Percentiles rank a stretch among this genome's conserved stretches.
Conservation (phyloP, 2,797 vertebrate species). For the Microctenopoma stevenorrisi region DNA sequence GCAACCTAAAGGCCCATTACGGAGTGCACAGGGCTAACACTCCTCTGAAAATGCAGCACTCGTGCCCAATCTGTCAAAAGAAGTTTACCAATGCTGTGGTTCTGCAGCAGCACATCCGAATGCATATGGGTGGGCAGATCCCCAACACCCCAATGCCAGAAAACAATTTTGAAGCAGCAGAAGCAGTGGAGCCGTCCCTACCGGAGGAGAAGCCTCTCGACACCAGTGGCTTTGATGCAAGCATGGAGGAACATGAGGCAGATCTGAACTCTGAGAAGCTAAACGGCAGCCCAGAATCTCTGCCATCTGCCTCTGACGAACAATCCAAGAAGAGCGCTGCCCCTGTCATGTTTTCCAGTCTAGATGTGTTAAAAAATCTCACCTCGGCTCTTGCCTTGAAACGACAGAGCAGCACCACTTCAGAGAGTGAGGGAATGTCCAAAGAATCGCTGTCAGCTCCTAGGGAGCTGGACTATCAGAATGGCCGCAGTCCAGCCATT, state of each 20-base stretch:
- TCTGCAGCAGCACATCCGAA: constrained; percentile 97
- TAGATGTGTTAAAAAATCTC: constrained; percentile 85
- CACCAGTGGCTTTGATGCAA: constrained; percentile 68
- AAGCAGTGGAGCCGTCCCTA: constrained; percentile 74
- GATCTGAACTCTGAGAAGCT: constrained; percentile 80
- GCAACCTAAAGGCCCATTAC: constrained; percentile 97
- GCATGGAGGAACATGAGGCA: constrained; percentile 82
- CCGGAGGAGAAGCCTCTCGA: constrained; percentile 82
- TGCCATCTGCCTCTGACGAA: constrained; percentile 57
- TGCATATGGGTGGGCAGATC: constrained; percentile 99
- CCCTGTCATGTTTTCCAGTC: constrained; percentile 78
- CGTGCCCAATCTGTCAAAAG: constrained; percentile 98
- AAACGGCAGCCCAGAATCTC: constrained; percentile 71
- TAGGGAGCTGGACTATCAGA: constrained; percentile 89
- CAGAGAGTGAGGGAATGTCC: constrained; percentile 88
- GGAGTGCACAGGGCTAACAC: constrained; percentile 93
- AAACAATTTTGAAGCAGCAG: constrained; percentile 81
- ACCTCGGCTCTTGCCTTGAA: constrained; percentile 86
- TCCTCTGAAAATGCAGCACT: constrained; percentile 93
- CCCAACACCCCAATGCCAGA: constrained; percentile 93
- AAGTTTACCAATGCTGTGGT: constrained; percentile 98
- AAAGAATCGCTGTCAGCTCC: constrained; percentile 86
- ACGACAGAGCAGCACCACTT: constrained; percentile 90
- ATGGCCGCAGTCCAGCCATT: constrained; percentile 87
- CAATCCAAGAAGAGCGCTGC: constrained; percentile 62